These are phyloP conservation scores for Paratilapia polleni DNA, from an alignment of 2,113 vertebrate genomes.

Conservation along the genomic window DNA sequence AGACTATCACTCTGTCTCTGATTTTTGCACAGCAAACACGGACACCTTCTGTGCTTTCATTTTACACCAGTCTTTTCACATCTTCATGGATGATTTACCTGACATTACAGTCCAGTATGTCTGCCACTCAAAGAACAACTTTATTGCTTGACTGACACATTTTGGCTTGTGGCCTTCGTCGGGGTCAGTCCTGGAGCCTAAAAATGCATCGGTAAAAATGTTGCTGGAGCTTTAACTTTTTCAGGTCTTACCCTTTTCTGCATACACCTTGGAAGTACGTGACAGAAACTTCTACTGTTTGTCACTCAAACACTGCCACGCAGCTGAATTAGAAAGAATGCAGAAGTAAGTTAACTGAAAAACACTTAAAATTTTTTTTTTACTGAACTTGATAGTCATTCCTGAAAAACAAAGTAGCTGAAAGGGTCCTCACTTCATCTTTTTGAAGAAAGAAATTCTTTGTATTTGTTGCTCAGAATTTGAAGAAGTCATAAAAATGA, in stretches of 20 bases:
- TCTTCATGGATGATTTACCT: too few relatives aligned
- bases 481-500: background rate
- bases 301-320: background rate
- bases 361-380: background rate
- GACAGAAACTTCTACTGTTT: background rate
- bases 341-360: background rate
- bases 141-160: too few relatives aligned
- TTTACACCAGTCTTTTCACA: too few relatives aligned
- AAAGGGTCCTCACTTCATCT: background rate
- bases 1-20: too few relatives aligned
- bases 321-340: background rate
- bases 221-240: background rate
- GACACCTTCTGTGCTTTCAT: too few relatives aligned
- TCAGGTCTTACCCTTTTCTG: background rate
- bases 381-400: background rate
- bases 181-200: background rate
- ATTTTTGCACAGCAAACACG: too few relatives aligned
- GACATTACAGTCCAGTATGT: too few relatives aligned
- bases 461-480: background rate
- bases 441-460: background rate
- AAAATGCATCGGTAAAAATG: background rate
- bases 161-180: too few relatives aligned
- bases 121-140: too few relatives aligned
- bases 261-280: background rate
- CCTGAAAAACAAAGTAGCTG: background rate